phyloP scores from a whole-genome alignment of 2,888 invertebrate species.

The Abscondita cerata region DNA sequence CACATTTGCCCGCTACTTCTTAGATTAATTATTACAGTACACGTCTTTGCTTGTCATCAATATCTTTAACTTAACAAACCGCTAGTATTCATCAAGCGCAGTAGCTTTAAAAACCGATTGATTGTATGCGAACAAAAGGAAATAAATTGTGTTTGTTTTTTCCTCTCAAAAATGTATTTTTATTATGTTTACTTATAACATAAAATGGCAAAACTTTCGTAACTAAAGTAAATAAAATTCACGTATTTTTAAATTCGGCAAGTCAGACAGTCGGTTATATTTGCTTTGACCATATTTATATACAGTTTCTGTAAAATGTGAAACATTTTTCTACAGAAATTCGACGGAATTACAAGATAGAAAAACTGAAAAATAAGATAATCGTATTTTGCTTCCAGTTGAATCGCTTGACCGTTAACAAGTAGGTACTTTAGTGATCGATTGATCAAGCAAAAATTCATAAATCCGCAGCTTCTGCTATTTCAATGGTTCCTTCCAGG shows the following conservation, averaged over 20 bases:
- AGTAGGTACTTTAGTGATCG: constrained; percentile 20
- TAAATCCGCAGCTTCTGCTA: constrained; percentile 23
- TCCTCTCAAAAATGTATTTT: too few relatives aligned
- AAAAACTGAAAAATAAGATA: constrained; percentile 17
- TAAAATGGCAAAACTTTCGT: too few relatives aligned
- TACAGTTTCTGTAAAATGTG: constrained; percentile 14
- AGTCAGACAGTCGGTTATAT: constrained; percentile 2
- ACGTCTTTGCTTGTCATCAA: constrained; percentile 19
- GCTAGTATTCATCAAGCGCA: too few relatives aligned
- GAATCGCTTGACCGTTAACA: constrained; percentile 25
- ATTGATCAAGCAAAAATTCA: constrained; percentile 28
- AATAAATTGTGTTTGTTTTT: not conserved
- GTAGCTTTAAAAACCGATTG: too few relatives aligned
- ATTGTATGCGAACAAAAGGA: too few relatives aligned
- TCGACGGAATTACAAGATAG: constrained; percentile 12
- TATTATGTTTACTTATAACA: too few relatives aligned
- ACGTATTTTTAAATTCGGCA: too few relatives aligned
- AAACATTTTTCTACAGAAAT: constrained; percentile 13
- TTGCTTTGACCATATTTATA: constrained; percentile 10
- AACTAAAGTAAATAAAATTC: too few relatives aligned
- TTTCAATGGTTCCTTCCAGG: constrained; percentile 26
- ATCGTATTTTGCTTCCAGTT: constrained; percentile 12
- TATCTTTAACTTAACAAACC: constrained; percentile 12
- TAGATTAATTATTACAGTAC: constrained; percentile 32
- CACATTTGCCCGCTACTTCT: constrained; percentile 25